Evolutionary conservation across 2,888 invertebrate genomes (phyloP).

Genomic region (Cheilosia urbana): DNA sequence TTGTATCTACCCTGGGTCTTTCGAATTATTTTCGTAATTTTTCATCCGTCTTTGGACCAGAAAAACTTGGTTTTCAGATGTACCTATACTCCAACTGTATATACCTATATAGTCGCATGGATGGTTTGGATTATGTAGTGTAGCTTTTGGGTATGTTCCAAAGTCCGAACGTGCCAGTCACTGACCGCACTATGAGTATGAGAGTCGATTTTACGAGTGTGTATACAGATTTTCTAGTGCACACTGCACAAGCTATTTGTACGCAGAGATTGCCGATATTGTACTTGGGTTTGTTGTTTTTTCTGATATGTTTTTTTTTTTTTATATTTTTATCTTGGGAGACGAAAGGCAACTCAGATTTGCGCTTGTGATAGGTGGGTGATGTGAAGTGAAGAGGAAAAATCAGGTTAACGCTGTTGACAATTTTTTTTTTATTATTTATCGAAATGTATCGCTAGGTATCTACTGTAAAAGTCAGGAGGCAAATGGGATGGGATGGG

Average conservation of each 20-base stretch:
- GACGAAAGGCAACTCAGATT: conserved; percentile 46
- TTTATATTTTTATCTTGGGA: conserved; percentile 12
- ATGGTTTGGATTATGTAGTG: background rate
- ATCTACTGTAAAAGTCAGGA: too few species aligned
- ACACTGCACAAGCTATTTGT: background rate
- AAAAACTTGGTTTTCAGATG: conserved; percentile 37
- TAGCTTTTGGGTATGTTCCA: conserved; percentile 56
- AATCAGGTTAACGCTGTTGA: background rate
- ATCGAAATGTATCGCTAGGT: background rate
- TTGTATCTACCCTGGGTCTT: conserved; percentile 18
- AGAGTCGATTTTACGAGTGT: conserved; percentile 7
- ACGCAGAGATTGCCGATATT: conserved; percentile 2
- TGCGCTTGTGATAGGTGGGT: conserved; percentile 2
- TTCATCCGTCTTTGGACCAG: conserved; percentile 47
- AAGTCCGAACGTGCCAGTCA: conserved; percentile 66
- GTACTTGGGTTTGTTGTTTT: background rate
- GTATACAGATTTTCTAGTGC: conserved; percentile 28
- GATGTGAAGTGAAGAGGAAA: conserved; percentile 2
- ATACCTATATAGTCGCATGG: background rate
- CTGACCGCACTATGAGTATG: conserved; percentile 55
- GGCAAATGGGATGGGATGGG: too few species aligned
- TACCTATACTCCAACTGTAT: background rate
- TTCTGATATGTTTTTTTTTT: conserved; percentile 15
- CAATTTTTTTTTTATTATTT: conserved; percentile 1
- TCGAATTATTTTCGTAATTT: conserved; percentile 44